Conservation (phyloP, 2,888 invertebrate species). For the Agriopis aurantiaria region DNA sequence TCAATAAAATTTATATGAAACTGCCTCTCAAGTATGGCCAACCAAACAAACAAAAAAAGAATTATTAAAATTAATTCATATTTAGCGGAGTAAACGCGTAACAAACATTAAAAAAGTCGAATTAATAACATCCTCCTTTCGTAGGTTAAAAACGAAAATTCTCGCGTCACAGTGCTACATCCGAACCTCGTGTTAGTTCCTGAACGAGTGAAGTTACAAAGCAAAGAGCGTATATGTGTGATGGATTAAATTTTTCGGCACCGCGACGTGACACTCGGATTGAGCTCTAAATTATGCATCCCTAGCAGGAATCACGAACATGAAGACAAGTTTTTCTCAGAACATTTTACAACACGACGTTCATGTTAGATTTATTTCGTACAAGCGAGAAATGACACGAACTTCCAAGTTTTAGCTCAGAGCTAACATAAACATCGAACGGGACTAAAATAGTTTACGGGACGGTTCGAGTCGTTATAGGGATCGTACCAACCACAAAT, state of each 20-base stretch:
- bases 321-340: constrained; percentile 45
- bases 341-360: constrained; percentile 39
- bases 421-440: constrained; percentile 30
- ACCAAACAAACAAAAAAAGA: no score
- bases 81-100: no score
- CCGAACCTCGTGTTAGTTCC: constrained; percentile 47
- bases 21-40: no score
- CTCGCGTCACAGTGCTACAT: background rate
- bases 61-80: no score
- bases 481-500: constrained; percentile 82
- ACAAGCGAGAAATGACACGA: constrained; percentile 23
- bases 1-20: no score
- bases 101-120: no score
- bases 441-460: constrained; percentile 57
- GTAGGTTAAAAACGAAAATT: no score
- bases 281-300: constrained; percentile 72
- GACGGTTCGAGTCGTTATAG: constrained; percentile 73
- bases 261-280: constrained; percentile 73
- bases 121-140: no score
- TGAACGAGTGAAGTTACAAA: constrained; percentile 43
- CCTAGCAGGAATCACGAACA: constrained; percentile 40
- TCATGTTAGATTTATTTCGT: constrained; percentile 39
- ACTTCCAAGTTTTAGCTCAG: constrained; percentile 19
- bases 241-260: constrained; percentile 81
- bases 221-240: constrained; percentile 60